Base-by-base conservation (phyloP, 2,797 vertebrate species). In the Brachymystax lenok region DNA sequence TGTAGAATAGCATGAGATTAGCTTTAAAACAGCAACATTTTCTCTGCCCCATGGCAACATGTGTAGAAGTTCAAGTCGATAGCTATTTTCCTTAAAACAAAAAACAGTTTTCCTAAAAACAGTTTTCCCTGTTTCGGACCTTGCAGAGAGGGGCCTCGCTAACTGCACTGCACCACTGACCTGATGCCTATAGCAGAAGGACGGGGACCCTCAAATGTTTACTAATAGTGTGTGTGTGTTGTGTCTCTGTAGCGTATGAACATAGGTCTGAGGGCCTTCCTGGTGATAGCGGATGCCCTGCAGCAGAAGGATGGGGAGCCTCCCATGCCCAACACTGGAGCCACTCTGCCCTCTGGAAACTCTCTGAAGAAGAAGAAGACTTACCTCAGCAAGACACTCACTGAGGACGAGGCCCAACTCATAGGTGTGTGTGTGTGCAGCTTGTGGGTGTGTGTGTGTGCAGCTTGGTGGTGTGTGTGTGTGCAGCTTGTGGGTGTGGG, bases 231-330 rank as follows among this genome's bases (percentile, higher is more conserved):
- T 54, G 17, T 75, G 75, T 77, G 69, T 63, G 40, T 51, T 75
- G n/a, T 74, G 71, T 66, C 0, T 79, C 6, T 89, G 67, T 91
- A 99, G 98, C 97, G 98, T 89, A 99, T 99, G 98, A 99, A 99
- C 93, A 99, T 99, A 50, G 98, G 98, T 82, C 90, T 99, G 76
- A 94, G 98, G 87, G 98, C 98, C 0, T 99, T 99, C 89, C 93
- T 99, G 89, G 98, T 99, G 74, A 97, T 99, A 86, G 98, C 98
- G 2, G 98, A 99, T 67, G 99, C 97, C 85, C 93, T 99, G 84
- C 98, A 99, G 80, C 98, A 99, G 87, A 99, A 99, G 86, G 98
- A 99, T 5, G 98, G 98, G 2, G 98, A 99, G 77, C 98, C 98
- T 2, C 98, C 98, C 19, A 99, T 99, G 98, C 98, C 98, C 0